Evolutionary conservation across 1,140 invertebrate species (phyloP).

Genomic region (Caenorhabditis brenneri): DNA sequence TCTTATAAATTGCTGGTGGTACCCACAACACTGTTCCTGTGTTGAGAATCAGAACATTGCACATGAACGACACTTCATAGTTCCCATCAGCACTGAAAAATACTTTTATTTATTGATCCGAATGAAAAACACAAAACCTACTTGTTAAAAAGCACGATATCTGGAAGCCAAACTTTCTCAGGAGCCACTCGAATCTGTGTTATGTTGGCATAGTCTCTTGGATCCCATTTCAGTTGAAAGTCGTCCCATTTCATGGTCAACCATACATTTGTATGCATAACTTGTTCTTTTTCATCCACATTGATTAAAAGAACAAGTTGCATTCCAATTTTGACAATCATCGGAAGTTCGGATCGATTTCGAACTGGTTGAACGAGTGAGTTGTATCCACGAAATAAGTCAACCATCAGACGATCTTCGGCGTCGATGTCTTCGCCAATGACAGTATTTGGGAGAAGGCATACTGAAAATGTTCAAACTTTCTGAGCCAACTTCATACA

Average conservation of each 20-base stretch:
- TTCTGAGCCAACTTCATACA: no score
- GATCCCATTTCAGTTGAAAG: constrained; percentile 96
- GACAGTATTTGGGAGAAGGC: neutral
- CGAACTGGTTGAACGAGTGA: constrained; percentile 52
- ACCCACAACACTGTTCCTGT: constrained; percentile 86
- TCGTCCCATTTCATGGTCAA: constrained; percentile 84
- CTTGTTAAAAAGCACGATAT: constrained; percentile 99
- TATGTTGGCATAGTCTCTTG: constrained; percentile 95
- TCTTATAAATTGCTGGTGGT: constrained; percentile 97
- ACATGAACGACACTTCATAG: constrained; percentile 95
- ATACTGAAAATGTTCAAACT: neutral
- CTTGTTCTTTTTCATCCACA: constrained; percentile 52
- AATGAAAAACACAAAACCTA: constrained; percentile 76
- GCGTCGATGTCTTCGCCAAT: constrained; percentile 32
- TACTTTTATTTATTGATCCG: neutral
- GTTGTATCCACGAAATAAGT: constrained; percentile 54
- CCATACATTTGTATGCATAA: constrained; percentile 56
- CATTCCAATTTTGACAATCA: constrained; percentile 54
- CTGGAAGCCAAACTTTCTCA: constrained; percentile 99
- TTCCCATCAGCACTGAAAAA: constrained; percentile 88
- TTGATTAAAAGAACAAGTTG: constrained; percentile 54
- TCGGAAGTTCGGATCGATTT: constrained; percentile 49
- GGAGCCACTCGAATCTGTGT: constrained; percentile 90
- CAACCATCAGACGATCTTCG: constrained; percentile 52
- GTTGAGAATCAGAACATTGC: constrained; percentile 78